Evolutionary conservation across 2,113 vertebrate genomes (phyloP), one percentile per base, ranked within the genome.

Genomic region (Gymnogyps californianus): DNA sequence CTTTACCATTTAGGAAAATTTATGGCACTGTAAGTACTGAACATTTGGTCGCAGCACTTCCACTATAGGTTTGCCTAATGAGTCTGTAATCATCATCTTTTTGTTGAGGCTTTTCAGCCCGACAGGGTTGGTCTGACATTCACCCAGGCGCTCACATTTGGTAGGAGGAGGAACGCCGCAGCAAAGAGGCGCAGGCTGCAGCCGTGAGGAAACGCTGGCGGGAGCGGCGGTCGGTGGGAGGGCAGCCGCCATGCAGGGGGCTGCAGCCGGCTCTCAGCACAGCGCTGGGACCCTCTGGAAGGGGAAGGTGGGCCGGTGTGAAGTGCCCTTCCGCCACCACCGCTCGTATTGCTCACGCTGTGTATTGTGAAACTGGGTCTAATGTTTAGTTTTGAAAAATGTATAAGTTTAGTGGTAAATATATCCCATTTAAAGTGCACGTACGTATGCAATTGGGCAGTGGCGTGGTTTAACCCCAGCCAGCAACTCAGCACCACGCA

Each of bases 1-100:
- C 92, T 95, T 79, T 77, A 66, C 93, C 80, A 93, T 91, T 98
- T 96, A 93, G 85, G 83, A 82, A 96, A 95, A 97, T 97, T 97
- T 96, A 98, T 97, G 87, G 54, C 75, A 16, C 71, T 29, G 58
- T 92, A 87, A 97, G 84, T 93, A 83, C 67, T 38, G 92, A 96
- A 78, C 89, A 87, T 94, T 96, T 95, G 96, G 93, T 94, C 78
- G 67, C 83, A 97, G 90, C 86, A 79, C 66, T 96, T 97, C 87
- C 91, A 40, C 79, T 83, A 40, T 22, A 76, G 91, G 76, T 90
- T 89, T 83, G 77, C 92, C 90, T 97, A 96, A 97, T 93, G 95
- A 97, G 77, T 71, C 91, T 94, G 87, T 81, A 96, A 97, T 97
- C 81, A 93, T 88, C 46, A 84, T 89, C 92, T 89, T 89, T 89